Evolutionary conservation across 2,113 vertebrate genomes (phyloP).

Genomic region (Platichthys stellatus): DNA sequence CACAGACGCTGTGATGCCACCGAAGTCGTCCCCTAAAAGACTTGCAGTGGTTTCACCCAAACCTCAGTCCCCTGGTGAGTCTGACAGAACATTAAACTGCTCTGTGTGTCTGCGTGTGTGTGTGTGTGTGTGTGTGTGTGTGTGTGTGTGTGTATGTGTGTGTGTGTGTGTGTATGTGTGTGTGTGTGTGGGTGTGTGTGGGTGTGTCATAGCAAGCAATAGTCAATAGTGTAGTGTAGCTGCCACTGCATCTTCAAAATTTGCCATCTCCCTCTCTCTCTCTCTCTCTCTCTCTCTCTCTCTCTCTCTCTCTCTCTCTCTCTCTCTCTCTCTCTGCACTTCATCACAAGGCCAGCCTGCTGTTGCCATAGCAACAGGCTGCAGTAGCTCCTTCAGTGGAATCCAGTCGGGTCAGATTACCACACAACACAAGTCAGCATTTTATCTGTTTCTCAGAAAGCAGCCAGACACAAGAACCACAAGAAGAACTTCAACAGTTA

Average conservation of each 20-base stretch:
- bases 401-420: constrained; percentile 51
- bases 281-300: no score
- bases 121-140: neutral
- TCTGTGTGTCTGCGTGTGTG: constrained; percentile 1
- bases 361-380: constrained; percentile 77
- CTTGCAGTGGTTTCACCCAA: constrained; percentile 84
- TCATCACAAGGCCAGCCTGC: constrained; percentile 39
- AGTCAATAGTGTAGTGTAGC: neutral
- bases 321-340: neutral
- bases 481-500: neutral
- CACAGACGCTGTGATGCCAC: constrained; percentile 75
- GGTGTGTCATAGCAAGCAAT: neutral
- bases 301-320: neutral
- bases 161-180: constrained; percentile 6
- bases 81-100: neutral
- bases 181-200: neutral
- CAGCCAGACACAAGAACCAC: neutral
- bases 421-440: constrained; percentile 33
- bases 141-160: no score
- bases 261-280: neutral
- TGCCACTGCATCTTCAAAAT: constrained; percentile 43
- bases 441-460: constrained; percentile 21
- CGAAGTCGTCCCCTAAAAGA: constrained; percentile 88
- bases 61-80: constrained; percentile 90
- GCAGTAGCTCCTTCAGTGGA: constrained; percentile 22